phyloP scores from a whole-genome alignment of 2,797 vertebrate species.

The Perdix hodgsoniae region DNA sequence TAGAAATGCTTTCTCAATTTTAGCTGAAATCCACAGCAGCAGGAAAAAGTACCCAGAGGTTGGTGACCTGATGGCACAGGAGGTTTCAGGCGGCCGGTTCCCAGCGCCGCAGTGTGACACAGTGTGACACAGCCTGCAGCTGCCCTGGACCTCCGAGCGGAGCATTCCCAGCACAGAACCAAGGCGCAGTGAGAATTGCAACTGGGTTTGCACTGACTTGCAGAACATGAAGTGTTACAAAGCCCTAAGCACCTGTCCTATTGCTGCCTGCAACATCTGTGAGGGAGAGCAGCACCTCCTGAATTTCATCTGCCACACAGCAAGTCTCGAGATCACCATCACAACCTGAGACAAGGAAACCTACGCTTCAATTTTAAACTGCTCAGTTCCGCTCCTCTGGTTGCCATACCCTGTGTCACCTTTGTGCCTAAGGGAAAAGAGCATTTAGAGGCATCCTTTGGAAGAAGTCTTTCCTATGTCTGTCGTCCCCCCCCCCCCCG shows the following conservation, averaged over 20 bases:
- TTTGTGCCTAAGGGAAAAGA: neutral
- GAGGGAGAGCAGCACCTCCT: neutral
- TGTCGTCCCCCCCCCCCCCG: slow-evolving; percentile 40
- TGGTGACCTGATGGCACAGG: neutral
- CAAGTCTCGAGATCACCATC: neutral
- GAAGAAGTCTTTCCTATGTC: neutral
- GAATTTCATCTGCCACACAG: neutral
- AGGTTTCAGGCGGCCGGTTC: neutral
- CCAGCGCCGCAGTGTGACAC: neutral
- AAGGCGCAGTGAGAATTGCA: neutral
- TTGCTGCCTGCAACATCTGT: rapidly evolving
- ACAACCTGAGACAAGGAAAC: neutral
- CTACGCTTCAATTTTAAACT: neutral
- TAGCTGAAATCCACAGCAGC: slow-evolving; percentile 16
- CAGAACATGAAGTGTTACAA: neutral
- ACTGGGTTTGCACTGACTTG: neutral
- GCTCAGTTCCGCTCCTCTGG: neutral
- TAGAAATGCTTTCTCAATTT: slow-evolving; percentile 43
- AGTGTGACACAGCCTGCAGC: too few species aligned
- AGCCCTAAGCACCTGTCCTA: neutral
- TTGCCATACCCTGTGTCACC: neutral
- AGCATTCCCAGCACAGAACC: too few species aligned
- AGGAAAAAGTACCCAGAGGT: neutral
- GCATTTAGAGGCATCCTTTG: neutral
- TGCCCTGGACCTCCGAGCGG: neutral